These are phyloP conservation scores for Morphnarchus princeps DNA, from an alignment of 2,113 vertebrate genomes.

Conservation along the genomic window DNA sequence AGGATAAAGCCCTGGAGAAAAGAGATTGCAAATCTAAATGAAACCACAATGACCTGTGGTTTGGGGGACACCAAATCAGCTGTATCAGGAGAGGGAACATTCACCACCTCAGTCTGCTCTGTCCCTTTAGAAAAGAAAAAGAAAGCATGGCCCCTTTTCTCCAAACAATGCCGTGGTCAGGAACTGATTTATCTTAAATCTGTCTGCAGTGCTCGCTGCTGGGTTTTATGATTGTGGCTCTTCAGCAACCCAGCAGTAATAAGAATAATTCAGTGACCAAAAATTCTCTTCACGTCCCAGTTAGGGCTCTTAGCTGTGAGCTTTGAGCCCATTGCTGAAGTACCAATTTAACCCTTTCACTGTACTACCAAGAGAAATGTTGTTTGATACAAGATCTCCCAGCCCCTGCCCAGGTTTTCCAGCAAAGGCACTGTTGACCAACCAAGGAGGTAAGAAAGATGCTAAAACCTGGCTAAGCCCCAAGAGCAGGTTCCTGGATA, in stretches of 20 bases:
- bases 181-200: slow-evolving; percentile 1
- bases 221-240: slow-evolving; percentile 4
- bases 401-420: background rate
- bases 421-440: background rate
- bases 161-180: slow-evolving; percentile 5
- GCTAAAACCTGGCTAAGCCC: background rate
- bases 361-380: background rate
- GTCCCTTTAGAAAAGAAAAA: background rate
- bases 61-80: background rate
- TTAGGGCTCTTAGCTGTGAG: background rate
- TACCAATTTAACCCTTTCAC: background rate
- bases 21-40: slow-evolving; percentile 29
- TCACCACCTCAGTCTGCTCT: background rate
- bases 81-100: background rate
- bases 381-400: background rate
- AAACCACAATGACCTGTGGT: slow-evolving; percentile 2
- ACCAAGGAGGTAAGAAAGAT: background rate
- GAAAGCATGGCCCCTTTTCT: background rate
- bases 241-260: background rate
- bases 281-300: background rate
- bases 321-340: background rate
- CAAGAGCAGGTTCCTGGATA: background rate
- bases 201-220: background rate
- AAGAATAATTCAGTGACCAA: slow-evolving; percentile 23
- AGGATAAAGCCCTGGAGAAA: background rate